Conservation (phyloP, 2,888 invertebrate genomes). For the Agriopis aurantiaria region DNA sequence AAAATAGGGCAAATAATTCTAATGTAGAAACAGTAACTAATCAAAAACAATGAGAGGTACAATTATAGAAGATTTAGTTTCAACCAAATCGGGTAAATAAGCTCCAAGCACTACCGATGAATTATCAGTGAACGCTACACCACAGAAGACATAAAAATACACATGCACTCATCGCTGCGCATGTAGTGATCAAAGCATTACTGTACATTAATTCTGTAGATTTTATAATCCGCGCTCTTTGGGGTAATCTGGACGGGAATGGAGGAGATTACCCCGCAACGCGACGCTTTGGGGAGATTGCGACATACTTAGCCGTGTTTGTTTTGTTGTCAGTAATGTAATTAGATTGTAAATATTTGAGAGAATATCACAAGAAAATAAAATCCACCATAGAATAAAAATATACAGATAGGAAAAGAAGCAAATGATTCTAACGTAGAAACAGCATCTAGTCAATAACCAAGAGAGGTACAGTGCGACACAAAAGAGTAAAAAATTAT, state of each 20-base stretch:
- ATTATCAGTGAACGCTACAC: too few relatives aligned
- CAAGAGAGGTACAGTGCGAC: not conserved
- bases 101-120: not conserved
- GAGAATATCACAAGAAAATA: not conserved
- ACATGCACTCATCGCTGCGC: not conserved
- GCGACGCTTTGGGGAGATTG: slow-evolving; percentile 13
- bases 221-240: slow-evolving; percentile 1
- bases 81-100: not conserved
- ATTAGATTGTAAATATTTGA: slow-evolving; percentile 9
- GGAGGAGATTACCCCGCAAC: slow-evolving; percentile 24
- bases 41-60: not conserved
- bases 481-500: too few relatives aligned
- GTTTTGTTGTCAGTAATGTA: slow-evolving; percentile 14
- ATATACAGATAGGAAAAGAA: too few relatives aligned
- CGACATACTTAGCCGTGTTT: slow-evolving; percentile 13
- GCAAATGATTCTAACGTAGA: not conserved
- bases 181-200: not conserved
- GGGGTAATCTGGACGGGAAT: slow-evolving; percentile 27
- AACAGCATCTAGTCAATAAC: too few relatives aligned
- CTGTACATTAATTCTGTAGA: not conserved
- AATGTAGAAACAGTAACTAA: too few relatives aligned
- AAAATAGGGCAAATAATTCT: not conserved
- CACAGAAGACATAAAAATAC: too few relatives aligned
- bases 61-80: not conserved
- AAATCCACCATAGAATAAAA: not conserved